Percentiles rank a stretch among this genome's conserved stretches.
phyloP scores from a whole-genome alignment of 2,888 invertebrate genomes.

The Cenopis cana region DNA sequence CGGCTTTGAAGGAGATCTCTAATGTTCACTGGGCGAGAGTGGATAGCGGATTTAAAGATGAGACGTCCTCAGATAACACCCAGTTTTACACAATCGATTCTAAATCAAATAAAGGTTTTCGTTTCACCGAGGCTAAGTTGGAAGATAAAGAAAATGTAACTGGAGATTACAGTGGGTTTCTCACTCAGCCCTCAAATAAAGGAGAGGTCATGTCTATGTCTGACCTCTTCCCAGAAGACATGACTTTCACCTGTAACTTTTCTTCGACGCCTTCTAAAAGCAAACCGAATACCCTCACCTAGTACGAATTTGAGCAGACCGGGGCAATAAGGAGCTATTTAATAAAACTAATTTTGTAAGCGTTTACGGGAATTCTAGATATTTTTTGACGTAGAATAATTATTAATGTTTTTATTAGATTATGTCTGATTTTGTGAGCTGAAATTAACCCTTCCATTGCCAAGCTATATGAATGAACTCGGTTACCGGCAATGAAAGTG shows the following conservation, averaged over 20 bases:
- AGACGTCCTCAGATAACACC: slow-evolving; percentile 71
- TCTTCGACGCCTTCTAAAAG: slow-evolving; percentile 81
- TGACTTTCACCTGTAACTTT: slow-evolving; percentile 78
- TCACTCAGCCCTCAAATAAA: slow-evolving; percentile 62
- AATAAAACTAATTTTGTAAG: slow-evolving; percentile 64
- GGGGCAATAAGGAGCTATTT: slow-evolving; percentile 48
- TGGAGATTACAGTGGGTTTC: slow-evolving; percentile 66
- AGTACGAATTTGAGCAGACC: slow-evolving; percentile 43
- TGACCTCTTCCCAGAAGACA: slow-evolving; percentile 75
- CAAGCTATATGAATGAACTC: slow-evolving; percentile 18
- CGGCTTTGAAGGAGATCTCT: slow-evolving; percentile 75
- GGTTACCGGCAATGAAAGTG: slow-evolving; percentile 43
- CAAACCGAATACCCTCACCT: slow-evolving; percentile 69
- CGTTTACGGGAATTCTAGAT: slow-evolving; percentile 62
- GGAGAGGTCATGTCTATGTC: slow-evolving; percentile 78
- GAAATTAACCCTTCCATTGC: slow-evolving; percentile 23
- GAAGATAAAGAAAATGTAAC: slow-evolving; percentile 72
- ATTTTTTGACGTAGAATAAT: slow-evolving; percentile 68
- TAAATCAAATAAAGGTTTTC: slow-evolving; percentile 61
- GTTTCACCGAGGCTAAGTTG: slow-evolving; percentile 64
- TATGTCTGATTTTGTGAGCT: slow-evolving; percentile 54
- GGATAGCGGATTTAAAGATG: slow-evolving; percentile 81
- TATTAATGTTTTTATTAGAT: slow-evolving; percentile 65
- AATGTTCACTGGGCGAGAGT: slow-evolving; percentile 78
- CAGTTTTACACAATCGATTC: slow-evolving; percentile 65